Evolutionary conservation across 1,140 invertebrate species (phyloP), one percentile per base, ranked within the genome.

Genomic region (Limonius californicus): DNA sequence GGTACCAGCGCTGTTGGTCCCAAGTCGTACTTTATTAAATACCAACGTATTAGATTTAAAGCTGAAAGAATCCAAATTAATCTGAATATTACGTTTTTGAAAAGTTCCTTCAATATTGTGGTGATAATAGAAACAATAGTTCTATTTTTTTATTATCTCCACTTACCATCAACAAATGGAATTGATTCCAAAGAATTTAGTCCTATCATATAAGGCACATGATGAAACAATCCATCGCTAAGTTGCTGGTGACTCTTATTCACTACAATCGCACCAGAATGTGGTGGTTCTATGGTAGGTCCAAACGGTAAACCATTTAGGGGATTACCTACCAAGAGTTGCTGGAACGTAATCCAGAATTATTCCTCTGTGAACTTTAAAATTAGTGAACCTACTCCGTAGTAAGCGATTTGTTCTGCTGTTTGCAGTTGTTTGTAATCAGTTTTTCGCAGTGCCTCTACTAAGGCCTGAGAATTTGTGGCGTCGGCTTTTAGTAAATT

Each of bases 181-280:
- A 50, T 16, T 18, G 66, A 62, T 61, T 73, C 72, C 39, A 72
- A 66, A 8, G 70, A 72, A 64, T 69, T 74, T 12, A 68, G 56
- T n/a, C 73, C 73, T n/a, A 74, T 59, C 9, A 74, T 63, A 4
- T 66, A 62, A 14, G 73, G 70, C 23, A 74, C 68, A 30, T 65
- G 64, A 47, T 68, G 61, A 59, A 72, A 72, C 15, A 68, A 30
- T 16, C 72, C 72, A 14, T 58, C 64, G 20, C 19, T 21, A 30
- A 74, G 54, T 19, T 69, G 23, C 64, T 72, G 67, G 55, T 74
- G 68, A 47, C 67, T 70, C 47, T 68, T 67, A 14, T 58, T 61
- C 0, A 62, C 67, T 18, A 74, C 61, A 15, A 72, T 56, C 9
- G 73, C 73, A 27, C 61, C 67, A 21, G 65, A 56, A 55, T 72